Evolutionary conservation across 2,113 vertebrate species (phyloP), one percentile per base, ranked within the genome.

Genomic region (Ammodramus savannarum): DNA sequence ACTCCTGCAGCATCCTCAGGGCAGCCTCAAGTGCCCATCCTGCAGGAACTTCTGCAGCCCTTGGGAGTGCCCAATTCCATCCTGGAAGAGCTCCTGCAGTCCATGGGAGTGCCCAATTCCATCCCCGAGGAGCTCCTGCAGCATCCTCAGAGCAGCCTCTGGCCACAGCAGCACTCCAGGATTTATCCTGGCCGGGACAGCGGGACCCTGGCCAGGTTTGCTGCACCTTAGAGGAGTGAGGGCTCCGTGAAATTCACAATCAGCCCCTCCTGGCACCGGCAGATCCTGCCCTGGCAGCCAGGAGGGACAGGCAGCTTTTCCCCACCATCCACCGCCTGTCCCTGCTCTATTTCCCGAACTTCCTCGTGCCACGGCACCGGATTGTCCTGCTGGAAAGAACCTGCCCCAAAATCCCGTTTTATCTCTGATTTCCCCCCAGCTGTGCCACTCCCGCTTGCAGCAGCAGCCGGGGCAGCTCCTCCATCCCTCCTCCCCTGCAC

Each of bases 221-320:
- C 55, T 0, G 3, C 73, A n/a, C n/a, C 71, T 13, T 2, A 57
- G 72, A 20, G 13, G 23, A 1, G 5, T 16, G 9, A 6, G 54
- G 62, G 19, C 1, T 36, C 16, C 9, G 21, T 6, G 7, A 27
- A 79, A 49, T 51, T 69, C 4, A 44, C 51, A n/a, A 13, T 1
- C 54, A 32, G 61, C 54, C 57, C 48, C 52, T 59, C 6, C 51
- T 3, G 20, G 20, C 0, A 3, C 46, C 91, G 23, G 1, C 66
- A 59, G 48, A 5, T 29, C 1, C 8, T 1, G 10, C 7, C 19
- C 1, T 3, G 29, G 18, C 3, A 46, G 9, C 1, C 4, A 44
- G 11, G 21, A 55, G 8, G 9, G 7, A 22, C 10, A 79, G 34
- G 29, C 51, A n/a, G 75, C 55, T 39, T 27, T 8, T 12, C 25